phyloP scores from a whole-genome alignment of 1,140 invertebrate genomes.

The Diprion similis region DNA sequence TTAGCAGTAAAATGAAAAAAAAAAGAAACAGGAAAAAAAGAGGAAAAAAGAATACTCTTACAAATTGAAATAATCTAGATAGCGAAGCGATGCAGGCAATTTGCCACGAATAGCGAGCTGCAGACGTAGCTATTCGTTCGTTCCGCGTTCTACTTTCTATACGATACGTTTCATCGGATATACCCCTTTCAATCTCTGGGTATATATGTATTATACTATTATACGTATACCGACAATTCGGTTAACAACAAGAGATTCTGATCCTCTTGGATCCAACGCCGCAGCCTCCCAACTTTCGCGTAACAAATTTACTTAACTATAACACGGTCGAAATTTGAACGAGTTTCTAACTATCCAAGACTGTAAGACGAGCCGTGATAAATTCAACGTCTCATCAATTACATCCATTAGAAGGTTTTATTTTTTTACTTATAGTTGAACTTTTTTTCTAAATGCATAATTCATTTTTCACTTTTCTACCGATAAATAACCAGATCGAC shows the following conservation, averaged over 20 bases:
- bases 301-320: not conserved
- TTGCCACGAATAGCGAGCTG: not conserved
- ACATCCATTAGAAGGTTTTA: no score
- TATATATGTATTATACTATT: not conserved
- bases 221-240: no score
- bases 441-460: no score
- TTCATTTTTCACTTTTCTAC: no score
- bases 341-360: not conserved
- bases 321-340: not conserved
- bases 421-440: no score
- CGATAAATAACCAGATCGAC: not conserved
- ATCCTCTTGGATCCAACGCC: no score
- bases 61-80: not conserved
- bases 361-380: no score
- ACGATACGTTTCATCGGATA: not conserved
- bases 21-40: not conserved
- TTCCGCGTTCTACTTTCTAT: conserved; percentile 7
- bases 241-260: no score
- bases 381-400: no score
- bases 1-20: not conserved
- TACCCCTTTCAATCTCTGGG: not conserved
- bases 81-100: not conserved
- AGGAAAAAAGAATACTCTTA: not conserved
- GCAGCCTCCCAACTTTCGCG: no score
- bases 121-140: not conserved